Conservation (phyloP, 2,113 vertebrate genomes). For the Hystrix cristata region DNA sequence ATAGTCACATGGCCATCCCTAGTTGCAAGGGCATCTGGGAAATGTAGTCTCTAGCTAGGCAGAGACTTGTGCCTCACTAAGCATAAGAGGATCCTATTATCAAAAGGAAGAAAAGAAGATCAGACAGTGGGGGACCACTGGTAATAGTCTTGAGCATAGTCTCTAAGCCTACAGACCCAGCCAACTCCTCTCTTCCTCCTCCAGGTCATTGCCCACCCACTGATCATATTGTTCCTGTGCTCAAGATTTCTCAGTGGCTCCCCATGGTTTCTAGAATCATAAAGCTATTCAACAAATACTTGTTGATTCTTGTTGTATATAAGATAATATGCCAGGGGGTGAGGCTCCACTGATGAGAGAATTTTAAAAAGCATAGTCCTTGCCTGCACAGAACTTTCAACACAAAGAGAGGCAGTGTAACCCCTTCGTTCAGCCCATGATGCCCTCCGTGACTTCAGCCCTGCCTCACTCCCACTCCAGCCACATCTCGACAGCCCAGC, state of each 20-base stretch:
- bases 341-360: neutral
- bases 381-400: neutral
- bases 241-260: neutral
- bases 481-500: too few relatives aligned
- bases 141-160: neutral
- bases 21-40: neutral
- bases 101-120: neutral
- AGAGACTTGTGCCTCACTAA: neutral
- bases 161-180: neutral
- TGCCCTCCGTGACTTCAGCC: neutral
- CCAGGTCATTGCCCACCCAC: neutral
- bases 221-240: neutral
- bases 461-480: neutral
- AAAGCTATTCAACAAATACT: neutral
- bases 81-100: neutral
- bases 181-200: neutral
- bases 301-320: neutral
- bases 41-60: neutral
- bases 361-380: neutral
- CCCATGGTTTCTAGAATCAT: neutral
- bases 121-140: neutral
- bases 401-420: neutral
- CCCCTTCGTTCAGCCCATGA: neutral
- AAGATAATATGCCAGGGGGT: neutral
- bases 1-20: neutral